Base-by-base conservation (phyloP, 1,140 invertebrate genomes). In the Drosophila takahashii region DNA sequence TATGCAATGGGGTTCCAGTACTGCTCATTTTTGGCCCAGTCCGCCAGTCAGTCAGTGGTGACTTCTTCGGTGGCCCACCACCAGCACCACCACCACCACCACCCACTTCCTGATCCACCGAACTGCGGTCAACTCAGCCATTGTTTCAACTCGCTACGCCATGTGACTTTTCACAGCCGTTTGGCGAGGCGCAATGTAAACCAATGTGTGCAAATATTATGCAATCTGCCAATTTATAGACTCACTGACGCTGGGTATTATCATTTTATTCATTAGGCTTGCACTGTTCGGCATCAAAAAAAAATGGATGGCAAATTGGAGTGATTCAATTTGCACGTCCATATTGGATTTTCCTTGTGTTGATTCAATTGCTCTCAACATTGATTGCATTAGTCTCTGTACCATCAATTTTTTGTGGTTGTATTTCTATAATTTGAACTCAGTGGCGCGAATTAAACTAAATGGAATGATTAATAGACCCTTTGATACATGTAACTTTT, bases 161-260 rank as follows among this genome's bases (percentile, higher is more conserved):
- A 78, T 86, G 81, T 87, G 81, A 86, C 74, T 87, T 87, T 81
- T 86, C 81, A 87, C 81, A 86, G 81, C 70, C 80, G 52, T 41
- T 77, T 44, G 53, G 34, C 59, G 64, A 76, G 77, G 65, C 78
- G 78, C 72, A 77, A 71, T 51, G 61, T 60, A 70, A 75, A 37
- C 78, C 65, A 79, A 76, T 79, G 78, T 71, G 56, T 59, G 67
- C 75, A 61, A 79, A 84, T 64, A 71, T 84, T 84, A 84, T 84
- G 80, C 77, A 84, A 84, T 66, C 53, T 27, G 37, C 45, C 37
- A 42, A 54, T 74, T 61, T 66, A 57, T 32, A 50, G 70, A 47
- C 58, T 27, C 39, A 37, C 37, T 47, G 32, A 32, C 22, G 39
- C 59, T 18, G 27, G 59, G 51, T 65, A 66, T 75, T 75, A 66